Conservation (phyloP, 2,113 vertebrate genomes). For the Burhinus oedicnemus region DNA sequence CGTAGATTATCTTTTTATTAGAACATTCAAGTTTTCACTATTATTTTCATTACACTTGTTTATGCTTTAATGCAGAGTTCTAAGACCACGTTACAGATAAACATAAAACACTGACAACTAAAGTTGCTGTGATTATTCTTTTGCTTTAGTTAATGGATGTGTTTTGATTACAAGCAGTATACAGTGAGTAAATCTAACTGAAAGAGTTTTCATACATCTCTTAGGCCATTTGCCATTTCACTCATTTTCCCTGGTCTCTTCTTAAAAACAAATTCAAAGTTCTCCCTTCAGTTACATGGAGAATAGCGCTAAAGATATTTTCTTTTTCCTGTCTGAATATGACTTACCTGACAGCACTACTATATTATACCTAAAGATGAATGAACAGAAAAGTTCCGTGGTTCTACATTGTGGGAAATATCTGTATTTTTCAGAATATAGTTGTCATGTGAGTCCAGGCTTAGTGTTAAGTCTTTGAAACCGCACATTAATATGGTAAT, state of each 20-base stretch:
- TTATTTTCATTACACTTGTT: neutral
- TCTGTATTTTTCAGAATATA: neutral
- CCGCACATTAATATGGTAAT: neutral
- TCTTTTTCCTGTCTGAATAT: neutral
- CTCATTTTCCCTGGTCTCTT: neutral
- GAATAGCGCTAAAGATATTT: neutral
- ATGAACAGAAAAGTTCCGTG: neutral
- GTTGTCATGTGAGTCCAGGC: neutral
- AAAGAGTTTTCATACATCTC: neutral
- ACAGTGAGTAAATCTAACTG: neutral
- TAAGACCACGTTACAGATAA: neutral
- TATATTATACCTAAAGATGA: neutral
- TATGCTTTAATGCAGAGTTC: neutral
- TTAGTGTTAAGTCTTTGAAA: neutral
- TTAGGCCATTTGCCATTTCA: neutral
- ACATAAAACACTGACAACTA: neutral
- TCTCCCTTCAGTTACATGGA: neutral
- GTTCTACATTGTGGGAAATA: neutral
- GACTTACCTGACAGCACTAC: neutral
- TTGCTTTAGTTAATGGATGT: neutral
- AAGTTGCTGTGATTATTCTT: neutral
- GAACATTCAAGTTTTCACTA: neutral
- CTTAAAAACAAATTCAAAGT: neutral
- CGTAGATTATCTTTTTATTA: neutral
- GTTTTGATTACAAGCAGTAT: neutral